Evolutionary conservation across 2,888 invertebrate species (phyloP), one percentile per base, ranked within the genome.

Genomic region (Drosophila infuscata): DNA sequence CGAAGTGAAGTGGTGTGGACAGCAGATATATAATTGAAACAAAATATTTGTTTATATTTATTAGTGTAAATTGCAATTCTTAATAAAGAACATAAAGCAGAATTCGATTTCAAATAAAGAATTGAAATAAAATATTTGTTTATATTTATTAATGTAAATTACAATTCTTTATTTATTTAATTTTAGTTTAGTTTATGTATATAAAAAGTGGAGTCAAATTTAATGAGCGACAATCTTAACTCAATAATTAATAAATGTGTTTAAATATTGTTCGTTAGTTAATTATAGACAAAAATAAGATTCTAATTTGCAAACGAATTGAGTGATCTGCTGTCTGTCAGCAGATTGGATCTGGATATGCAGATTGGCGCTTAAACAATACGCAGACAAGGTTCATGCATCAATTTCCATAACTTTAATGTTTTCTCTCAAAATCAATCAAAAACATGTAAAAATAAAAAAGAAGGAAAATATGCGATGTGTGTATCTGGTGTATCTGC

Each of bases 401-500:
- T 54, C 53, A 54, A 36, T 54, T 36, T 54, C 17, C 25, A 36
- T 35, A 25, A 9, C 35, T 32, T 35, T 8, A 12, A n/a, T 32
- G 12, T 35, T 35, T 3, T 20, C 17, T 8, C 20, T 54, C 8
- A 15, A 46, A 29, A 36, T 36, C 36, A 36, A 46, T 46, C 46
- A 46, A 46, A 25, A 25, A 46, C 12, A 46, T 46, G 8, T 46
- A 1, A 25, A 20, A 46, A 38, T 25, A 25, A 25, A 25, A 25
- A 25, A 25, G 20, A 56, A 33, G n/a, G 7, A 17, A 25, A n/a
- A 52, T 6, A 25, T 15, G 5, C 3, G 25, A 17, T n/a, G 25
- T 60, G 56, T 20, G 41, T 56, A n/a, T 46, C 46, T 46, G 20
- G 12, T 46, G 20, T 20, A 29, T n/a, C n/a, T 20, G 68, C 3